phyloP scores from a whole-genome alignment of 2,888 invertebrate species.

The Gari tellinella region DNA sequence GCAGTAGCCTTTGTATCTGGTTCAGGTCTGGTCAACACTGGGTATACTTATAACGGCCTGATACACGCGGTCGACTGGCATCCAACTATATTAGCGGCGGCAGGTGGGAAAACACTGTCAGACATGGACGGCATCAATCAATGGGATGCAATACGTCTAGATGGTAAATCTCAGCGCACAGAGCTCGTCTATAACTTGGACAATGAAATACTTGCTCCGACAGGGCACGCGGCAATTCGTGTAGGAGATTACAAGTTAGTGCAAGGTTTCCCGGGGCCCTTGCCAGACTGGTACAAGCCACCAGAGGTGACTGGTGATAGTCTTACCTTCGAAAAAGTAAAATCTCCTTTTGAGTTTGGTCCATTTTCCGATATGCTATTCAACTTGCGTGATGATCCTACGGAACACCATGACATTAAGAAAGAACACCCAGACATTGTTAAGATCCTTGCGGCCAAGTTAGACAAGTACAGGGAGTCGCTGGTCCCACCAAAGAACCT shows the following conservation, averaged over 20 bases:
- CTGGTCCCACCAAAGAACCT: constrained; percentile 26
- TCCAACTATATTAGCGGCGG: constrained; percentile 84
- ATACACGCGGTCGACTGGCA: constrained; percentile 85
- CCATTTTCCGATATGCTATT: constrained; percentile 18
- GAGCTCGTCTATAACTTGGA: constrained; percentile 72
- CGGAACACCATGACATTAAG: constrained; percentile 50
- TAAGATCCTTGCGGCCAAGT: constrained; percentile 21
- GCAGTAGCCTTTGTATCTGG: constrained; percentile 84
- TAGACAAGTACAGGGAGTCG: constrained; percentile 29
- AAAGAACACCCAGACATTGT: constrained; percentile 37
- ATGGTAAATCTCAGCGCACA: constrained; percentile 44
- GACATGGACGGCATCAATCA: constrained; percentile 66
- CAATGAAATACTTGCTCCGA: constrained; percentile 13
- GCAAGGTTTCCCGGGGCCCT: constrained; percentile 80
- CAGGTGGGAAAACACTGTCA: constrained; percentile 67
- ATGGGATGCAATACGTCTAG: constrained; percentile 57
- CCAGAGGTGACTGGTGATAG: constrained; percentile 20
- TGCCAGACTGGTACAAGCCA: constrained; percentile 75
- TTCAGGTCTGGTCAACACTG: constrained; percentile 64
- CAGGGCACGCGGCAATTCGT: constrained; percentile 42
- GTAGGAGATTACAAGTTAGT: constrained; percentile 84
- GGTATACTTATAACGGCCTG: constrained; percentile 78
- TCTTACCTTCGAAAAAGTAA: background rate
- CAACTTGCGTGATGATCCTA: constrained; percentile 50
- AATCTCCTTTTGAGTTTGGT: background rate